These are phyloP conservation scores for Pogonus chalceus DNA, from an alignment of 1,140 invertebrate species.

Conservation along the genomic window DNA sequence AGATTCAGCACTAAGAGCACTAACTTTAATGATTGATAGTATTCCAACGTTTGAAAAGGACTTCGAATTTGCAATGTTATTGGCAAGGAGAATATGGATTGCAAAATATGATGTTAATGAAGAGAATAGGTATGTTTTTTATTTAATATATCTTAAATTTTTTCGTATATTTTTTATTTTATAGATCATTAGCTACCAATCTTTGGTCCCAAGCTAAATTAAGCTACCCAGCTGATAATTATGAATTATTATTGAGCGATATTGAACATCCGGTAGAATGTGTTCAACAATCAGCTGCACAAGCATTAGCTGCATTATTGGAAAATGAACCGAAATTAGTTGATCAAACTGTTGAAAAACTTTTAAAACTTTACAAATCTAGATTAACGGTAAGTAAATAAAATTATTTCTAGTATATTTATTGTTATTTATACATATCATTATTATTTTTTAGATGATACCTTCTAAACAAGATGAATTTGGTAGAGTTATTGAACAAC, in stretches of 20 bases:
- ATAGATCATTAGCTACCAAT: slow-evolving; percentile 50
- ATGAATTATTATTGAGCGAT: slow-evolving; percentile 58
- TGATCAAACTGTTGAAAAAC: slow-evolving; percentile 46
- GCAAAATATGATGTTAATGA: slow-evolving; percentile 61
- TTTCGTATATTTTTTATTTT: slow-evolving; percentile 14
- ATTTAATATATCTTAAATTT: background rate
- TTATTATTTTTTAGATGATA: slow-evolving; percentile 52
- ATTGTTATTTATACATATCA: too few species aligned
- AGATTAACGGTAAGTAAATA: slow-evolving; percentile 51
- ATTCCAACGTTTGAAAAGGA: slow-evolving; percentile 54
- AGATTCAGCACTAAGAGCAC: slow-evolving; percentile 66
- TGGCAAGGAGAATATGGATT: slow-evolving; percentile 67
- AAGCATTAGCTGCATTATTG: slow-evolving; percentile 61
- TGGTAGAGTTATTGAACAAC: slow-evolving; percentile 75
- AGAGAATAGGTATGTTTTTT: slow-evolving; percentile 47
- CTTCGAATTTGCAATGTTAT: slow-evolving; percentile 43
- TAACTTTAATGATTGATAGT: slow-evolving; percentile 52
- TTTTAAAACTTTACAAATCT: slow-evolving; percentile 68
- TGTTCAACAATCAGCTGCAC: slow-evolving; percentile 67
- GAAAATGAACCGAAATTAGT: slow-evolving; percentile 42
- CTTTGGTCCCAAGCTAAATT: slow-evolving; percentile 57
- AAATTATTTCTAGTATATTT: background rate
- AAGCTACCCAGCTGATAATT: slow-evolving; percentile 44
- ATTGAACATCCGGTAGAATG: slow-evolving; percentile 68
- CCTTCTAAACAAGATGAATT: slow-evolving; percentile 84